phyloP scores from a whole-genome alignment of 2,888 invertebrate species.

The Ceriagrion tenellum region DNA sequence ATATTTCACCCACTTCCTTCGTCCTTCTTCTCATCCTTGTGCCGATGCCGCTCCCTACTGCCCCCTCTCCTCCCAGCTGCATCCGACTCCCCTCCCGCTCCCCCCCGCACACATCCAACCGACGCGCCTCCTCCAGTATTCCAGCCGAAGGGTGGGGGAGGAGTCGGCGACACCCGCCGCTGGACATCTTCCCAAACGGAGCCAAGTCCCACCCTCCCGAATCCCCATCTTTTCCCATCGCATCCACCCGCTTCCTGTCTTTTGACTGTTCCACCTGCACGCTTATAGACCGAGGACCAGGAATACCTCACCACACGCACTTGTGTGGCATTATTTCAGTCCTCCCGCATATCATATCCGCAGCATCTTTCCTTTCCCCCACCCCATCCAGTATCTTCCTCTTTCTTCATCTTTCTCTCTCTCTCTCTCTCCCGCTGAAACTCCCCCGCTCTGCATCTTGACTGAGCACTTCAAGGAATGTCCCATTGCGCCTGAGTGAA shows the following conservation, averaged over 20 bases:
- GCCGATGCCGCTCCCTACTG: no score
- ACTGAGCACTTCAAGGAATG: not conserved
- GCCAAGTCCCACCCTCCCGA: not conserved
- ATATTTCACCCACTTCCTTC: not conserved
- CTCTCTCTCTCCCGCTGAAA: not conserved
- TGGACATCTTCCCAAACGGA: not conserved
- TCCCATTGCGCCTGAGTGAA: no score
- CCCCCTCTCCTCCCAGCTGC: not conserved
- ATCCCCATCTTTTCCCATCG: conserved; percentile 34
- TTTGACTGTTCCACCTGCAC: conserved; percentile 67
- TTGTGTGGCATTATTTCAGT: conserved; percentile 62
- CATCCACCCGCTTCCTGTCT: conserved; percentile 62
- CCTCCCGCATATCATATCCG: conserved; percentile 57
- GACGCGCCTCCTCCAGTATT: conserved; percentile 7
- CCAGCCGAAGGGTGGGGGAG: not conserved
- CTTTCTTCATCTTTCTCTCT: no score
- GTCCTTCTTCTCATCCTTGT: not conserved
- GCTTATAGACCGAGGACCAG: conserved; percentile 45
- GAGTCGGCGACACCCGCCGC: not conserved
- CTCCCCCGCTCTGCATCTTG: not conserved
- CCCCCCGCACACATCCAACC: not conserved
- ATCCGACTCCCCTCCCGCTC: not conserved
- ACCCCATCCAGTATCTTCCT: no score
- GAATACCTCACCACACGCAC: not conserved
- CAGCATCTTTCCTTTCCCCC: conserved; percentile 5